Base-by-base conservation (phyloP, 2,888 invertebrate species). In the Osmoderma eremita region DNA sequence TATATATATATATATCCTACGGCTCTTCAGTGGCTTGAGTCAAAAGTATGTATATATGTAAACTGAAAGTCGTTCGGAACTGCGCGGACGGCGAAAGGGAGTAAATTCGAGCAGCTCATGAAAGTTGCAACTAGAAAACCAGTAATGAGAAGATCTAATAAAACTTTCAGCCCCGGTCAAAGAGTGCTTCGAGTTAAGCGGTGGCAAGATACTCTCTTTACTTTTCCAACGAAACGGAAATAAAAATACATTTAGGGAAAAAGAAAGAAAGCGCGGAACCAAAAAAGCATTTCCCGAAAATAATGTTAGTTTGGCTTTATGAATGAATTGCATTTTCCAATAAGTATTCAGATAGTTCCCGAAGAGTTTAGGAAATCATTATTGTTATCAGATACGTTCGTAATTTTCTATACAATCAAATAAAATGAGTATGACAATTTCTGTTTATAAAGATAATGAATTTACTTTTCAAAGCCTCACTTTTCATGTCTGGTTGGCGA, bases 81-180 rank as follows among this genome's bases (percentile, higher is more conserved):
- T 24, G n/a, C 18, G 38, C 48, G 53, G 41, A 13, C 65, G 50
- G 63, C 72, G 71, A 67, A 67, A 72, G 68, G 64, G 70, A 70
- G 67, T 70, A 70, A 73, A 73, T 72, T 72, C 70, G 70, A 74
- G 71, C 66, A 64, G 63, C 74, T 77, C 78, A 78, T 80, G 70
- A 79, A 79, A 77, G 69, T 78, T 79, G 78, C 76, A 80, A 64
- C 69, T 70, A 73, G 75, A 77, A 78, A 79, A 78, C 79, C 79
- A 74, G 78, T 80, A 80, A 80, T 79, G 79, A 80, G 79, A 74
- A 78, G 75, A 79, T 79, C 78, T 78, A 76, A 78, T 80, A 77
- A 79, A 79, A 78, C 70, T 78, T 79, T 77, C 78, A 79, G 68
- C 30, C n/a, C 63, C 72, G 71, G 65, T 65, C 69, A 71, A 73